Percentiles rank a stretch among this genome's conserved stretches.
Evolutionary conservation across 1,140 invertebrate species (phyloP).

Genomic region (Brachionus rotundiformis): DNA sequence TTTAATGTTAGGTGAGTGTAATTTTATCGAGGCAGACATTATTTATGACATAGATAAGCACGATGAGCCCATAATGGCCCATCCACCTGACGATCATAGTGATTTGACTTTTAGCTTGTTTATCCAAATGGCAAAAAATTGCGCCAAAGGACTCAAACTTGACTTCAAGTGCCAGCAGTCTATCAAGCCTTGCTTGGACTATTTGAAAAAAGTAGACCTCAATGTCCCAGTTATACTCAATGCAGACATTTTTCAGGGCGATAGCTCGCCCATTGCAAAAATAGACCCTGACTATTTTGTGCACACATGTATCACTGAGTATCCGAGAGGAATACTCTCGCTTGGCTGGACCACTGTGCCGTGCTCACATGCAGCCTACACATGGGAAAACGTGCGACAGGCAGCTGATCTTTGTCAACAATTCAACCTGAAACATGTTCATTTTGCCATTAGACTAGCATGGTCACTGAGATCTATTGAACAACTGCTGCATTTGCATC

Average conservation of each 20-base stretch:
- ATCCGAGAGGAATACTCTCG: background rate
- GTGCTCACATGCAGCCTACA: background rate
- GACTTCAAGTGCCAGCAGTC: constrained; percentile 33
- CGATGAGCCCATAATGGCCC: constrained; percentile 48
- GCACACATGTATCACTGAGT: background rate
- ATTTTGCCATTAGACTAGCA: background rate
- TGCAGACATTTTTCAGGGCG: constrained; percentile 43
- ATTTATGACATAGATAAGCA: background rate
- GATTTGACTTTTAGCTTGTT: constrained; percentile 42
- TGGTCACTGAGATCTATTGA: background rate
- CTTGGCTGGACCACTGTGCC: constrained; percentile 44
- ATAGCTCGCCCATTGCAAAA: background rate
- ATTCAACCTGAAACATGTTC: background rate
- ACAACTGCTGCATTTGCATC: background rate
- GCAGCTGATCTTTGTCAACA: background rate
- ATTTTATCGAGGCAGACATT: constrained; percentile 50
- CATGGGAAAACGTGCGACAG: background rate
- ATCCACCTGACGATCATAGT: background rate
- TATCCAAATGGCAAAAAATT: background rate
- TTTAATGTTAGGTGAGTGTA: background rate
- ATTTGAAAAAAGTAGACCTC: constrained; percentile 10
- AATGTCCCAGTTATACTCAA: constrained; percentile 26
- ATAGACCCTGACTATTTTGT: constrained; percentile 34
- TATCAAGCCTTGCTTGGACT: background rate
- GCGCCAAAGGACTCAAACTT: constrained; percentile 21